Conservation (phyloP, 1,140 invertebrate genomes). For the Musca domestica region DNA sequence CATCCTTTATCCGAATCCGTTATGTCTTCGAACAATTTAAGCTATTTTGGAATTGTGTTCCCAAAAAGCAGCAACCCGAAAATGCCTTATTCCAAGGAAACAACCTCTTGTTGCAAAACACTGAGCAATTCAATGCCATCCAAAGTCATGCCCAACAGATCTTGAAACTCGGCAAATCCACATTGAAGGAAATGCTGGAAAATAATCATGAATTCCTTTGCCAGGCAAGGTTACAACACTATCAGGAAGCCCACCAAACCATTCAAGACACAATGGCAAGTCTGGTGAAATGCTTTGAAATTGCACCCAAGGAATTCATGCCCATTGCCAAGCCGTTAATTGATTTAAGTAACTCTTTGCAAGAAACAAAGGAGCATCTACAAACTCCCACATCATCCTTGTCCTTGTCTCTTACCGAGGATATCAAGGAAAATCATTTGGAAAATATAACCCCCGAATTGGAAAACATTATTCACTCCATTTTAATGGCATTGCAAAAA, state of each 20-base stretch:
- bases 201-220: constrained; percentile 31
- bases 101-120: constrained; percentile 11
- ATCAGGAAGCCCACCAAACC: constrained; percentile 30
- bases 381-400: no score
- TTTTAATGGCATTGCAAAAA: constrained; percentile 67
- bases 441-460: constrained; percentile 48
- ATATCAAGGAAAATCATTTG: constrained; percentile 21
- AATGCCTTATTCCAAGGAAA: background rate
- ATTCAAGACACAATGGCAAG: constrained; percentile 30
- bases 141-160: constrained; percentile 22
- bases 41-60: constrained; percentile 38
- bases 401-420: background rate
- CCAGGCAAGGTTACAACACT: constrained; percentile 23
- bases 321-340: constrained; percentile 40
- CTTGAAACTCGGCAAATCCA: constrained; percentile 26
- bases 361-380: background rate
- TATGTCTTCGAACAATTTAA: constrained; percentile 40
- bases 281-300: constrained; percentile 25
- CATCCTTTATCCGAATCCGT: constrained; percentile 32
- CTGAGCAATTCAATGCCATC: background rate
- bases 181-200: constrained; percentile 31
- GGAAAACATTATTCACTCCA: constrained; percentile 60
- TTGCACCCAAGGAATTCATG: constrained; percentile 30
- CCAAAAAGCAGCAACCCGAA: constrained; percentile 26
- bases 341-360: constrained; percentile 27